These are phyloP conservation scores for Drosophila longiperda DNA, from an alignment of 2,888 invertebrate species.

Conservation along the genomic window DNA sequence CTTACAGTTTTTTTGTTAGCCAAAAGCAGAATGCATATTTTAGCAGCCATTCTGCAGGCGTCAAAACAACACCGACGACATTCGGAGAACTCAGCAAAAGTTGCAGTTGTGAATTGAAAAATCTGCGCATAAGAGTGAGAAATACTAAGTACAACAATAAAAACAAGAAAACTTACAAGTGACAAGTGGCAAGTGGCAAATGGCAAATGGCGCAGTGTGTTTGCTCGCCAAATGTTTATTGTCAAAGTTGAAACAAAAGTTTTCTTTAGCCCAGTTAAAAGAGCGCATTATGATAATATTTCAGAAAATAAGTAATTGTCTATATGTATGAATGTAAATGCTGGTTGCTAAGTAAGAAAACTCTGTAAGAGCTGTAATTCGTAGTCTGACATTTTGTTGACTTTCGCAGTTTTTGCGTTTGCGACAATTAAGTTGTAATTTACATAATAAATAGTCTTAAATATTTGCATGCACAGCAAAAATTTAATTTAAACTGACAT, in stretches of 20 bases:
- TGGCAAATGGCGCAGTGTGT: constrained; percentile 57
- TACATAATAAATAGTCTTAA: constrained; percentile 38
- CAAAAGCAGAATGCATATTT: constrained; percentile 62
- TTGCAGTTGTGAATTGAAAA: constrained; percentile 71
- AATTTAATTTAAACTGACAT: constrained; percentile 14
- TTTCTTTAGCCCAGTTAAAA: constrained; percentile 46
- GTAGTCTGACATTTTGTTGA: constrained; percentile 37
- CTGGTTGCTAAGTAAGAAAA: constrained; percentile 10
- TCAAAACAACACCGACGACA: constrained; percentile 45
- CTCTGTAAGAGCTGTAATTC: constrained; percentile 26
- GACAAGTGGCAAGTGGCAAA: constrained; percentile 51
- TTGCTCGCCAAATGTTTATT: constrained; percentile 74
- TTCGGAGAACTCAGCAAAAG: constrained; percentile 37
- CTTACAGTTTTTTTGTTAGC: constrained; percentile 31
- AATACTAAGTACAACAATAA: constrained; percentile 37
- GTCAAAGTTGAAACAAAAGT: constrained; percentile 58
- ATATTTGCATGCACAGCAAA: constrained; percentile 3
- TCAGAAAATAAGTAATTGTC: constrained; percentile 15
- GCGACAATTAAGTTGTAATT: constrained; percentile 40
- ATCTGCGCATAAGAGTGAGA: constrained; percentile 55
- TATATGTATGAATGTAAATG: constrained; percentile 10
- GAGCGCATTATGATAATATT: constrained; percentile 39
- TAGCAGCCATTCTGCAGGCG: constrained; percentile 45
- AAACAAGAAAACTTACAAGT: constrained; percentile 55
- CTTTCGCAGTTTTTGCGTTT: constrained; percentile 31